phyloP scores from a whole-genome alignment of 2,888 invertebrate genomes.

The Tiliacea aurago region DNA sequence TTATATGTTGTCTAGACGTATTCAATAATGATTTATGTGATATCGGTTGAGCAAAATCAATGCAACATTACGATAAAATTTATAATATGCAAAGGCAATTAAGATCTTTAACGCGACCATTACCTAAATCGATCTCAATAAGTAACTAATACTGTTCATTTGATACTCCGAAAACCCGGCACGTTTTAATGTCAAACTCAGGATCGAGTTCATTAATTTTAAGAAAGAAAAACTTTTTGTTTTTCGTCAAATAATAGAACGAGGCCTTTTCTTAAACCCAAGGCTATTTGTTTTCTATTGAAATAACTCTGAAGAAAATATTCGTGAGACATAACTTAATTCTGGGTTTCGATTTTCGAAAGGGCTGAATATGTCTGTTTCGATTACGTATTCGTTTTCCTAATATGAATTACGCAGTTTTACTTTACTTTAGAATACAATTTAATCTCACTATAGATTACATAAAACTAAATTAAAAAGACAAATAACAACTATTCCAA shows the following conservation, averaged over 20 bases:
- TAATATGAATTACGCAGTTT: background rate
- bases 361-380: background rate
- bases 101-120: conserved; percentile 21
- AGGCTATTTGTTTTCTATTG: conserved; percentile 55
- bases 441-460: background rate
- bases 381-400: background rate
- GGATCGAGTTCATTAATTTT: conserved; percentile 71
- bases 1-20: conserved; percentile 49
- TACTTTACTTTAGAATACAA: background rate
- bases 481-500: conserved; percentile 16
- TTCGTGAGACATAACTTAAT: conserved; percentile 21
- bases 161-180: conserved; percentile 49
- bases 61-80: background rate
- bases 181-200: conserved; percentile 70
- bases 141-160: conserved; percentile 57
- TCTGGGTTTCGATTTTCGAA: conserved; percentile 4
- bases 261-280: conserved; percentile 60
- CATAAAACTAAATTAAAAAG: conserved; percentile 25
- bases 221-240: conserved; percentile 67
- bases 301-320: conserved; percentile 42
- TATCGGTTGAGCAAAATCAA: conserved; percentile 16
- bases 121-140: conserved; percentile 26
- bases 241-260: conserved; percentile 68
- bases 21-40: conserved; percentile 45
- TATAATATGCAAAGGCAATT: conserved; percentile 19